Base-by-base conservation (phyloP, 2,113 vertebrate genomes). In the Urocolius indicus region DNA sequence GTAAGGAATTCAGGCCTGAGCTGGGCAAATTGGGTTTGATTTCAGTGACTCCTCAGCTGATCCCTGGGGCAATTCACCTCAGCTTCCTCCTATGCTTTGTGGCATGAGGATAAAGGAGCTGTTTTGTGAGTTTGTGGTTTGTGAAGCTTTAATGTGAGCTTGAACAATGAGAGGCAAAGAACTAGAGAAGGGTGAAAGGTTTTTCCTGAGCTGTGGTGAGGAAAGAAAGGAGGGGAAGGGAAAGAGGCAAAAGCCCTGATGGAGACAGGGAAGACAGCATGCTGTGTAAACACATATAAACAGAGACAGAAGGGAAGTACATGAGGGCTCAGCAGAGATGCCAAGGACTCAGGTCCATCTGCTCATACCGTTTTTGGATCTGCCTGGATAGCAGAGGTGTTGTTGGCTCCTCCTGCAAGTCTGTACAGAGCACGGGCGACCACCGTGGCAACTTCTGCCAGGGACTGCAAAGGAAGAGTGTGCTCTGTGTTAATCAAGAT, bases 381-480 rank as follows among this genome's bases (percentile, higher is more conserved):
- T 1, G 99, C 99, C 8, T 84, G 96, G 49, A 99, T 97, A 66
- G 54, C 95, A 46, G 41, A 16, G 19, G 93, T 71, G 62, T 62
- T 72, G 22, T 78, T 83, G 3, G 68, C 72, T 77, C 99, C 99
- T 77, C 98, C 99, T 0, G 99, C 99, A 38, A 99, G 98, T 17
- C 24, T 62, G 95, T 98, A 99, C 23, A 99, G 97, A 7, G 98
- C 93, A 3, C 98, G 98, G 57, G 98, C 99, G 8, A 99, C 97
- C 84, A 98, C 76, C 0, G 99, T 99, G 86, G 99, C 99, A 84
- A 99, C 98, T 20, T 98, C 96, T 11, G 99, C 95, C 90, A 99
- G 97, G 68, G 98, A 97, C 99, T 99, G 94, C 34, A 32, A 89
- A 36, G 84, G 75, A 46, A 84, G 46, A 76, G 68, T 5, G 68